Evolutionary conservation across 2,888 invertebrate species (phyloP), one percentile per base, ranked within the genome.

Genomic region (Acleris cristana): DNA sequence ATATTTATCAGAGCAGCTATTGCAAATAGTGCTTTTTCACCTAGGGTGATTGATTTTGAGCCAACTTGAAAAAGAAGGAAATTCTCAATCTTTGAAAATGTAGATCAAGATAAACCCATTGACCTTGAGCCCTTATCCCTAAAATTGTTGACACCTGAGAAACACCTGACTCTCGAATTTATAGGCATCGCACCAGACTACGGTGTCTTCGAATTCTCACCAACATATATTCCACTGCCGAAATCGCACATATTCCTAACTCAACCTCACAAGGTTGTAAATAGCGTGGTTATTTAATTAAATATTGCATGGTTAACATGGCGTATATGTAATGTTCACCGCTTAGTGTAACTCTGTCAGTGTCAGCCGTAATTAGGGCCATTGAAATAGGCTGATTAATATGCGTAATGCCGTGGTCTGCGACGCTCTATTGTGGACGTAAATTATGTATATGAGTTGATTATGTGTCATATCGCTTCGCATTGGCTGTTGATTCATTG

Each of bases 341-440:
- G 87, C 84, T 88, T 87, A 86, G 86, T 83, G 87, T 87, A 84
- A 87, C 87, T 86, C 88, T 87, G 89, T 88, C 87, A 88, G 84
- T 88, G 89, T 89, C 90, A 89, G 87, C 75, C 75, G 83, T 90
- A 90, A 91, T 91, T 91, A 91, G 85, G 83, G 84, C 89, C 84
- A 90, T 91, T 91, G 87, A 88, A 86, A 88, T 88, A 82, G 85
- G 85, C 85, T 90, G 90, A 91, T 91, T 90, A 90, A 89, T 91
- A 90, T 88, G 88, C 89, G 87, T 83, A 85, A 80, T 85, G 83
- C 78, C 75, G 75, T 76, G 79, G 83, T 85, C 82, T 86, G 84
- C 83, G 85, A 85, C 86, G 87, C 81, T 84, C 86, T 78, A 85
- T 87, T 88, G 85, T 87, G 85, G 84, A 78, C 75, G 78, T 85